A percentile compares a stretch with the other conserved stretches of the same genome.
Evolutionary conservation across 2,888 invertebrate species (phyloP).

Genomic region (Salpingus planirostris): DNA sequence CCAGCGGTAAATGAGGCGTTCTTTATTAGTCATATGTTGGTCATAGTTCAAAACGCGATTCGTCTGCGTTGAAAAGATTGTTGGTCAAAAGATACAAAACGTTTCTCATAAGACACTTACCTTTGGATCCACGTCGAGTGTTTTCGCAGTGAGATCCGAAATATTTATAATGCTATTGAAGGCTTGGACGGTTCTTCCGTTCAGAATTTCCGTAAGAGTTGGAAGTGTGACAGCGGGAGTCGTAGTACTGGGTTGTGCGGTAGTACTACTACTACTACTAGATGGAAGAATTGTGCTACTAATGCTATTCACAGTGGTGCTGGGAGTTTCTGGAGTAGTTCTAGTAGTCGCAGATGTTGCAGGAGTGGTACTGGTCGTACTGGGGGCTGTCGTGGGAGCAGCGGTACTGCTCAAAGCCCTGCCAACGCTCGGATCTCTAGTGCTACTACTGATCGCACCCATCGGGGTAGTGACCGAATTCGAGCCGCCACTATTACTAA

Average conservation of each 20-base stretch:
- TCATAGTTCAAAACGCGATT: conserved; percentile 8
- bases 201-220: conserved; percentile 52
- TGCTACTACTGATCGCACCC: conserved; percentile 8
- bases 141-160: conserved; percentile 31
- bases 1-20: conserved; percentile 22
- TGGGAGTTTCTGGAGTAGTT: conserved; percentile 1
- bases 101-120: conserved; percentile 43
- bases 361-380: conserved; percentile 13
- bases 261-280: conserved; percentile 50
- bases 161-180: conserved; percentile 49
- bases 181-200: conserved; percentile 53
- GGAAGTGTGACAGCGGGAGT: conserved; percentile 49
- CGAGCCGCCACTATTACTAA: conserved; percentile 7
- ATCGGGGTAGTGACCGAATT: too few species aligned
- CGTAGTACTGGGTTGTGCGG: conserved; percentile 49
- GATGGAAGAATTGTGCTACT: conserved; percentile 22
- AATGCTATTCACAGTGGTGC: neutral
- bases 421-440: conserved; percentile 5
- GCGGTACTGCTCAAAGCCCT: conserved; percentile 14
- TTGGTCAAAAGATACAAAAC: conserved; percentile 1
- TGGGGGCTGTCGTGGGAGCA: conserved; percentile 16
- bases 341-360: conserved; percentile 7
- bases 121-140: conserved; percentile 54
- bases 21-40: conserved; percentile 19
- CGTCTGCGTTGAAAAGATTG: conserved; percentile 4